Conservation (phyloP, 2,888 invertebrate genomes). For the Timandra comae region DNA sequence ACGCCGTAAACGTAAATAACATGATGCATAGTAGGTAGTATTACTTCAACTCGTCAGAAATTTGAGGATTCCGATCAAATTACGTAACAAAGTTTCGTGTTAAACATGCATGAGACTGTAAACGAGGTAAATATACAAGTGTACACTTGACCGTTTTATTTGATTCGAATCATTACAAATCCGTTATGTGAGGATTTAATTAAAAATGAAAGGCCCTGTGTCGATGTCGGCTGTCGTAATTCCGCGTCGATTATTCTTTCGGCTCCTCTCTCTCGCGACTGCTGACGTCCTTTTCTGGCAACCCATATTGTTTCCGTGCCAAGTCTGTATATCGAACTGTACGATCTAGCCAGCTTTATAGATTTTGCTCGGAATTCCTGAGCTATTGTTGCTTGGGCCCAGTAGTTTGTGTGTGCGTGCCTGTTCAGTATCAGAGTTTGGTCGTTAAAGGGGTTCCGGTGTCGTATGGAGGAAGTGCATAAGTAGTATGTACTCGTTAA, state of each 20-base stretch:
- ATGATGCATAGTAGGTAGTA: too few relatives aligned
- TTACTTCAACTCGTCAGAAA: too few relatives aligned
- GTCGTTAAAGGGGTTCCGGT: conserved; percentile 16
- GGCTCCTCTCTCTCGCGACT: conserved; percentile 46
- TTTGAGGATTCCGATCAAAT: too few relatives aligned
- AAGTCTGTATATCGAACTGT: conserved; percentile 59
- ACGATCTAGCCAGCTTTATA: conserved; percentile 51
- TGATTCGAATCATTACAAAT: conserved; percentile 33
- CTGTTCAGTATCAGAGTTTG: conserved; percentile 16
- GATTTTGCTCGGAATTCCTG: conserved; percentile 36
- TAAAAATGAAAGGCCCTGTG: conserved; percentile 48
- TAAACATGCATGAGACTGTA: too few relatives aligned
- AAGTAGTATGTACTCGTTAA: conserved; percentile 42
- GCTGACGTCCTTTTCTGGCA: conserved; percentile 62
- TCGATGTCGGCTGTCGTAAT: conserved; percentile 43
- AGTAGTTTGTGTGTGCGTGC: conserved; percentile 22
- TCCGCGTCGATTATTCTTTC: conserved; percentile 46
- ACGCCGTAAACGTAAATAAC: too few relatives aligned
- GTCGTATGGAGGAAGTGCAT: conserved; percentile 47
- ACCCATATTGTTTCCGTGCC: conserved; percentile 61
- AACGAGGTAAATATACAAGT: conserved; percentile 5
- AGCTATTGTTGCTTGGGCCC: conserved; percentile 25
- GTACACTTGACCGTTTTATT: conserved; percentile 27
- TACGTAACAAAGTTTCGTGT: conserved; percentile 17
- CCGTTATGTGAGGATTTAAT: conserved; percentile 41